A percentile compares a stretch with the other conserved stretches of the same genome.
Evolutionary conservation across 2,797 vertebrate species (phyloP).

Genomic region (Capromys pilorides): DNA sequence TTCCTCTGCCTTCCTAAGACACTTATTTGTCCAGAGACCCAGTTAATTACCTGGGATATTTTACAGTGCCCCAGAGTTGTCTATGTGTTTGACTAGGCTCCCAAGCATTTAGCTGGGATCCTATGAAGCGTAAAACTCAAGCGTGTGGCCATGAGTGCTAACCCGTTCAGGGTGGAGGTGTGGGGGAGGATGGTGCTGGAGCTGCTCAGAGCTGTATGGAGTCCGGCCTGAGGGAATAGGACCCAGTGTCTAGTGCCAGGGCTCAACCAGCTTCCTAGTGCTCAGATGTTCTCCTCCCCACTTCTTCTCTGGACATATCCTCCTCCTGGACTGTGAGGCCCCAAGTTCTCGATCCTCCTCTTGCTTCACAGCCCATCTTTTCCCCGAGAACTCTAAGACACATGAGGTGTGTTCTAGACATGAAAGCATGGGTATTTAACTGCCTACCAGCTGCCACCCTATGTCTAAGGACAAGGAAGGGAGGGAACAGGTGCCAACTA

Average conservation of each 20-base stretch:
- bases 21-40: background rate
- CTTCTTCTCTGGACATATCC: background rate
- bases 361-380: background rate
- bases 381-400: background rate
- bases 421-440: background rate
- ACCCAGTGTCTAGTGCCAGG: background rate
- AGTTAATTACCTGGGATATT: background rate
- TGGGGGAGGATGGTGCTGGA: background rate
- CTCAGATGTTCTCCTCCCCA: fast-evolving
- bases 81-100: background rate
- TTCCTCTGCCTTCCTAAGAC: background rate
- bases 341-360: background rate
- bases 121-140: background rate
- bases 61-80: background rate
- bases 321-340: background rate
- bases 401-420: background rate
- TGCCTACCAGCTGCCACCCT: background rate
- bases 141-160: fast-evolving
- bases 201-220: background rate
- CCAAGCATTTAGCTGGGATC: background rate
- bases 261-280: background rate
- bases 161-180: background rate
- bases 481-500: background rate
- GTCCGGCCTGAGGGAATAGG: too few species aligned
- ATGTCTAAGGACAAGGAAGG: background rate